Base-by-base conservation (phyloP, 2,113 vertebrate species). In the Carettochelys insculpta region DNA sequence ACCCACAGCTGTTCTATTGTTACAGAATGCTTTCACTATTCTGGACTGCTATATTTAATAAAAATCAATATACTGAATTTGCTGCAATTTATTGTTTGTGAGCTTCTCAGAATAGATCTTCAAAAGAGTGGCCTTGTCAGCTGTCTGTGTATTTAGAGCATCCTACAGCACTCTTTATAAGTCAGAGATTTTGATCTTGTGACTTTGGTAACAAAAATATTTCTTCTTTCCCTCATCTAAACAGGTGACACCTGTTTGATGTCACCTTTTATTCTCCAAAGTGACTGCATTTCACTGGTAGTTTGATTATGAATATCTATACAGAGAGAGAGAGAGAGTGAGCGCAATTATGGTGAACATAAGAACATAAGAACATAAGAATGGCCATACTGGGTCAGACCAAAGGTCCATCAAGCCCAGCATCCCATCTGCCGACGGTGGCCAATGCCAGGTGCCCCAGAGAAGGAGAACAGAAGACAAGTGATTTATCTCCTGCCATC, bases 251-350 rank as follows among this genome's bases (percentile, higher is more conserved):
- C 56, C n/a, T 92, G 43, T 13, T 41, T 13, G 38, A 47, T 43
- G 73, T 29, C 24, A 53, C 34, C 38, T 83, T 41, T n/a, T 51
- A 51, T 80, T 20, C 47, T 61, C 3, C n/a, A 89, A 80, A 89
- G 12, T 14, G 81, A 51, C 4, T 50, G 7, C 1, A 29, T 3
- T 85, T 86, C 54, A 85, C 17, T 22, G 80, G 51, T 77, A 83
- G 51, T 56, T 6, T 43, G 16, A 68, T 34, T 3, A 61, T 0
- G 65, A 6, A 50, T 1, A 16, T n/a, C n/a, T n/a, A n/a, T n/a
- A n/a, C n/a, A n/a, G n/a, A n/a, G n/a, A n/a, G n/a, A n/a, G n/a
- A n/a, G n/a, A n/a, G n/a, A n/a, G n/a, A n/a, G n/a, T n/a, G n/a
- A 13, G 61, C 89, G 80, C 20, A 82, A 27, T 10, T 27, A 53